Conservation (phyloP, 2,888 invertebrate species). For the Sarcophaga subvicina region DNA sequence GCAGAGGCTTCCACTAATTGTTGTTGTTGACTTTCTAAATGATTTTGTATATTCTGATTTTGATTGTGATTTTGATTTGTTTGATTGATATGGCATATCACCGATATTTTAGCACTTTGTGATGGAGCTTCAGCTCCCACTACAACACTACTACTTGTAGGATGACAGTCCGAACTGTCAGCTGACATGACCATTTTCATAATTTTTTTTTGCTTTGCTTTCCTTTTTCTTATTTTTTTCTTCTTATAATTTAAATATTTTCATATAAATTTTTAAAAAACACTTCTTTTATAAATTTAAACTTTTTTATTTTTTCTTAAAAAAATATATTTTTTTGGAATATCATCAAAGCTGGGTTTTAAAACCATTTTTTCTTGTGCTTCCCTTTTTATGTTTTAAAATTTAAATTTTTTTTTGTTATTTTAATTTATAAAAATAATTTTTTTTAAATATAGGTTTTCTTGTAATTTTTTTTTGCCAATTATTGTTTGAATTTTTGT, state of each 20-base stretch:
- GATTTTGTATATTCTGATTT: constrained; percentile 37
- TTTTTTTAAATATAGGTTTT: neutral
- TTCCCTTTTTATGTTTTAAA: constrained; percentile 73
- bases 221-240: constrained; percentile 21
- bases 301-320: constrained; percentile 1
- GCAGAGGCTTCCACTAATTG: constrained; percentile 62
- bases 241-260: constrained; percentile 36
- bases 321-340: neutral
- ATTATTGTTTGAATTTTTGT: constrained; percentile 20
- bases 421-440: neutral
- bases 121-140: constrained; percentile 60
- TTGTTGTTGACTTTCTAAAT: constrained; percentile 13
- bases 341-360: neutral
- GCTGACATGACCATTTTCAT: constrained; percentile 82
- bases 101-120: constrained; percentile 75
- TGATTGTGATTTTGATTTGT: constrained; percentile 69
- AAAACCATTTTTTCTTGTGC: constrained; percentile 61
- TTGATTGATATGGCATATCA: constrained; percentile 75
- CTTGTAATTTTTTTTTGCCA: constrained; percentile 15
- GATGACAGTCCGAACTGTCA: constrained; percentile 81
- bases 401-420: constrained; percentile 11
- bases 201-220: constrained; percentile 71
- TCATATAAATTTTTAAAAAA: constrained; percentile 44
- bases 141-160: constrained; percentile 76
- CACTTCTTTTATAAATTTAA: neutral